phyloP scores from a whole-genome alignment of 2,113 vertebrate species.

The Scatophagus argus region DNA sequence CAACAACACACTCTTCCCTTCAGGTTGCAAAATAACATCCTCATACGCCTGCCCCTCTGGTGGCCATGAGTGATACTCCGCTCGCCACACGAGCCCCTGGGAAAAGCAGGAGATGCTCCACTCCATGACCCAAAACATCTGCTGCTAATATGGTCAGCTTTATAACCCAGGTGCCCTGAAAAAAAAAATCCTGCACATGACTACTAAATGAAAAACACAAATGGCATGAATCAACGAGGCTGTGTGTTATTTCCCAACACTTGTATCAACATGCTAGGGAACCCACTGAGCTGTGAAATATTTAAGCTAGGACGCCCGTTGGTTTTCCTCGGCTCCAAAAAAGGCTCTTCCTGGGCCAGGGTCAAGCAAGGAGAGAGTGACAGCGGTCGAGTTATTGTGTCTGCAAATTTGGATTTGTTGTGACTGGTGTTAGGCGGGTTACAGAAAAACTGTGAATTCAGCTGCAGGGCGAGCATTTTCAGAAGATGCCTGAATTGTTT shows the following conservation, averaged over 20 bases:
- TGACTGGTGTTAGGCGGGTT: conserved; percentile 24
- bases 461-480: not conserved
- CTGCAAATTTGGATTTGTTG: conserved; percentile 56
- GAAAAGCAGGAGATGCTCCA: conserved; percentile 47
- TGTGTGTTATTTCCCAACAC: conserved; percentile 70
- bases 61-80: conserved; percentile 24
- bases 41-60: conserved; percentile 7
- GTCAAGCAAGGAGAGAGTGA: conserved; percentile 61
- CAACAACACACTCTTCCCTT: conserved; percentile 5
- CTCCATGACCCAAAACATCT: conserved; percentile 75
- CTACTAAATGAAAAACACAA: conserved; percentile 66
- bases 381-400: conserved; percentile 47
- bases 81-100: conserved; percentile 30
- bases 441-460: not conserved
- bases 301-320: conserved; percentile 51
- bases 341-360: conserved; percentile 43
- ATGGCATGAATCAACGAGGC: conserved; percentile 56
- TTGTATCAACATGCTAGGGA: conserved; percentile 71
- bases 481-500: not conserved
- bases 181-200: conserved; percentile 36
- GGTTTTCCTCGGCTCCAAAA: conserved; percentile 43
- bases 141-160: conserved; percentile 73
- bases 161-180: conserved; percentile 27
- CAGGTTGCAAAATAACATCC: conserved; percentile 2
- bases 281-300: conserved; percentile 72